phyloP scores from a whole-genome alignment of 2,113 vertebrate species.

The Thamnaconus septentrionalis region DNA sequence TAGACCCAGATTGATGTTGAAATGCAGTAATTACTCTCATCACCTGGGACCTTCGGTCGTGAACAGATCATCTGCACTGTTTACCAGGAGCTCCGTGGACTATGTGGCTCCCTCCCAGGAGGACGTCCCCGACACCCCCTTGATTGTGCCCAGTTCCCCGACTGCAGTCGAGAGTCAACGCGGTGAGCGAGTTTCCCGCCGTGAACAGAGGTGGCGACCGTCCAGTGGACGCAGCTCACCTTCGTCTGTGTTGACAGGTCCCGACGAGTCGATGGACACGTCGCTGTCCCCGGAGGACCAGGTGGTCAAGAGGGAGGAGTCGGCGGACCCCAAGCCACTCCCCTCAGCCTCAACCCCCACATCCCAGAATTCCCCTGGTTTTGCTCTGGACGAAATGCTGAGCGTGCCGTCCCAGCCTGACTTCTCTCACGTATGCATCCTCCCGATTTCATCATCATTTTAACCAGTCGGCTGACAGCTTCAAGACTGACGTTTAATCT shows the following conservation, averaged over 20 bases:
- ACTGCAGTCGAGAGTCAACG: slow-evolving; percentile 77
- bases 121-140: slow-evolving; percentile 71
- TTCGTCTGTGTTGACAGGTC: slow-evolving; percentile 18
- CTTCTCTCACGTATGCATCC: slow-evolving; percentile 86
- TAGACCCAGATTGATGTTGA: too few relatives aligned
- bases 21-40: too few relatives aligned
- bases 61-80: neutral
- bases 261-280: slow-evolving; percentile 78
- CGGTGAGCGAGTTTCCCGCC: slow-evolving; percentile 58
- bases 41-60: too few relatives aligned
- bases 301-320: slow-evolving; percentile 52
- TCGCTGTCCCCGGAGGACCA: slow-evolving; percentile 64
- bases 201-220: neutral
- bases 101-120: slow-evolving; percentile 78
- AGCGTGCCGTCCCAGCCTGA: slow-evolving; percentile 88
- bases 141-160: slow-evolving; percentile 89
- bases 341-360: slow-evolving; percentile 82
- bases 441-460: neutral
- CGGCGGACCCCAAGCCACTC: slow-evolving; percentile 62
- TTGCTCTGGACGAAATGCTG: slow-evolving; percentile 73
- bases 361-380: slow-evolving; percentile 80
- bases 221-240: neutral
- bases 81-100: slow-evolving; percentile 81
- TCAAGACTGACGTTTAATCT: neutral
- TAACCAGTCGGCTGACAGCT: too few relatives aligned